Evolutionary conservation across 2,113 vertebrate genomes (phyloP), one percentile per base, ranked within the genome.

Genomic region (Cynoglossus semilaevis): DNA sequence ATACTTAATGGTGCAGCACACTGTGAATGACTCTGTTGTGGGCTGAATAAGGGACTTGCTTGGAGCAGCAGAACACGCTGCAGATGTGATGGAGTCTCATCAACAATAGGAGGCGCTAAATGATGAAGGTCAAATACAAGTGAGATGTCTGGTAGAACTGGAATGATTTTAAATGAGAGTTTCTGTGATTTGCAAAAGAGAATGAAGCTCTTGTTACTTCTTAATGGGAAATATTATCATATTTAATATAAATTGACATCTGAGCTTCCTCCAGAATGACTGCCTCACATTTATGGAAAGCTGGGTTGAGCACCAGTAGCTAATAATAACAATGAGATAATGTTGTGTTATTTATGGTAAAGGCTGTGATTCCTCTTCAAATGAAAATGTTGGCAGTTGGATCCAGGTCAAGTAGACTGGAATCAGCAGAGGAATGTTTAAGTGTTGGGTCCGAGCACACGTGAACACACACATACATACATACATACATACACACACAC

Each of bases 211-310:
- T 67, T 36, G 72, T 29, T 29, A 29, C 22, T 2, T 29, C 51
- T 51, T 72, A 70, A 76, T 70, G 63, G 65, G 74, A 76, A 73
- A 73, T 37, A 77, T 72, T 79, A 70, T 66, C 56, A 73, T 66
- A 63, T 73, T 58, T 71, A 59, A 60, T 62, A 70, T 41, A 67
- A 63, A 80, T 76, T 66, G 53, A 66, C 54, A 49, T 71, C 45
- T 17, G 11, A 74, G 65, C 41, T 58, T 29, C 22, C 51, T 45
- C n/a, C n/a, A n/a, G n/a, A n/a, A n/a, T n/a, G n/a, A n/a, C n/a
- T n/a, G n/a, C n/a, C n/a, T n/a, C n/a, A n/a, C n/a, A n/a, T n/a
- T n/a, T n/a, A n/a, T 66, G 19, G 56, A 69, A 83, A 51, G 71
- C 73, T 72, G 70, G 1, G 29, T 37, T 71, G 80, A 77, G 76